Evolutionary conservation across 1,140 invertebrate genomes (phyloP), one percentile per base, ranked within the genome.

Genomic region (Maconellicoccus hirsutus): DNA sequence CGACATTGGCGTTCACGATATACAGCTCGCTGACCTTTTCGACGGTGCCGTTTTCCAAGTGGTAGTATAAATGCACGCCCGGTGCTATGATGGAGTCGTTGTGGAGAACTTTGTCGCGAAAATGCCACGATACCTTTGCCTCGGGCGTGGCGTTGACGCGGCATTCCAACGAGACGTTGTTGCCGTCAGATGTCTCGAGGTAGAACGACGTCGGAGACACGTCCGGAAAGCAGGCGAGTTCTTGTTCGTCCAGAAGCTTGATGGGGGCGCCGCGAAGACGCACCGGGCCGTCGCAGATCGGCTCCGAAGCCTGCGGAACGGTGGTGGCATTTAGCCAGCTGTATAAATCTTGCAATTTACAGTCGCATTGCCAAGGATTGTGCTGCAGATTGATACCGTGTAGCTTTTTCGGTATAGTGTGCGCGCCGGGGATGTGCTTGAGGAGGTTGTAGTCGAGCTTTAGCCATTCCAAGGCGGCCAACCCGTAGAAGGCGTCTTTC

Each of bases 281-380:
- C 6, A 81, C 76, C 1, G 93, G 93, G 19, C 83, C 80, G 25
- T 83, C 83, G 78, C 93, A 96, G 74, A 86, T 84, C 0, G 92
- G 92, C 22, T 89, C 87, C 0, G 83, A 82, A 0, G 83, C 79
- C 71, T 88, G 84, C 0, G 91, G 87, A 52, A 87, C 85, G 76
- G 86, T 87, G 75, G 87, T 88, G 75, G 86, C 84, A 27, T 83
- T 80, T 71, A 95, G 81, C 92, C 92, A 95, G 23, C 82, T 79
- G 73, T 91, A 84, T 75, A 95, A 80, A 74, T 89, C 85, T 52
- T 87, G 79, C 61, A 94, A 80, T 70, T 86, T 84, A 77, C 93
- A 96, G 77, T 94, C 90, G 78, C 93, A 96, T 61, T 86, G 82
- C 93, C 93, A 96, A 61, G 89, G 87, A 82, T 96, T 96, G 75